These are phyloP conservation scores for Psittacula cyanocephala DNA, from an alignment of 2,113 vertebrate genomes.

Conservation along the genomic window DNA sequence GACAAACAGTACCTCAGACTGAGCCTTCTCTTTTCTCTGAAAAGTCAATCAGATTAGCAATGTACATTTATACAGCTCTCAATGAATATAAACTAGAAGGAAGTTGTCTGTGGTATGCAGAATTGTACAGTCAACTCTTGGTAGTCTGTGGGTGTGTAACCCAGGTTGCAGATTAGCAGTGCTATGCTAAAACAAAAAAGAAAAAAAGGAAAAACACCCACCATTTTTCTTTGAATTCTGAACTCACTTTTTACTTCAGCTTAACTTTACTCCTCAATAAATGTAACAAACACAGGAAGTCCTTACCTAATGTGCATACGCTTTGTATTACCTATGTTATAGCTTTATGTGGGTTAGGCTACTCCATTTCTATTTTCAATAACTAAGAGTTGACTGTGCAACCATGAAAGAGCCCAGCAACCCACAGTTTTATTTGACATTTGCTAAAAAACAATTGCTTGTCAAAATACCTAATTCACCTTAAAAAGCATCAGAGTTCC, in stretches of 20 bases:
- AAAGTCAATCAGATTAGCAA: constrained; percentile 21
- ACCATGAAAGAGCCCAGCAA: background rate
- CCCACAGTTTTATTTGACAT: background rate
- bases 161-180: constrained; percentile 60
- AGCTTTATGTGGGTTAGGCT: background rate
- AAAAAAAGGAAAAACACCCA: constrained; percentile 50
- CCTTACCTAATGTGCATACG: background rate
- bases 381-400: background rate
- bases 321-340: background rate
- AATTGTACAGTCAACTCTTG: constrained; percentile 24
- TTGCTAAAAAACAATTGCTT: background rate
- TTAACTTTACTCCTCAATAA: background rate
- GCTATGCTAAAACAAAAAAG: constrained; percentile 56
- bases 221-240: constrained; percentile 45
- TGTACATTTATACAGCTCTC: background rate
- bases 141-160: constrained; percentile 58
- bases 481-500: background rate
- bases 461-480: background rate
- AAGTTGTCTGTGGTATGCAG: constrained; percentile 30
- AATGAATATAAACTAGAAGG: constrained; percentile 44
- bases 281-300: background rate
- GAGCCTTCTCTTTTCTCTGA: background rate
- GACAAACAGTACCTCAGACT: background rate
- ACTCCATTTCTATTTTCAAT: background rate
- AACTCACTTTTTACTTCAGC: constrained; percentile 17